Evolutionary conservation across 2,888 invertebrate genomes (phyloP), one percentile per base, ranked within the genome.

Genomic region (Argyresthia albistria): DNA sequence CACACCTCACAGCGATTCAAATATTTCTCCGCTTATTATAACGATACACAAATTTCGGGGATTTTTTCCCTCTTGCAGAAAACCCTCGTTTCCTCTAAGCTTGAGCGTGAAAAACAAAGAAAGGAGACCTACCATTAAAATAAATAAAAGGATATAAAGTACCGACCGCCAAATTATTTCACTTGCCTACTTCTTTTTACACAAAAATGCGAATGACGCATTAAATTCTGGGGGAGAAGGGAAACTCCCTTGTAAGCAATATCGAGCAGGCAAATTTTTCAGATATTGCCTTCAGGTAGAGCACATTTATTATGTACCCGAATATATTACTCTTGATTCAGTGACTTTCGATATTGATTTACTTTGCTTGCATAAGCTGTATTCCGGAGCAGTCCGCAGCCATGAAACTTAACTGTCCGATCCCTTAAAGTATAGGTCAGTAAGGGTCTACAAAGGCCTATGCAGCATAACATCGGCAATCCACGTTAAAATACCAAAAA

Each of bases 241-340:
- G 83, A 86, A 86, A 87, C 84, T 84, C 80, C 80, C 82, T 83
- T 86, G 86, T 87, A 87, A 87, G 87, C 87, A 86, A 87, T 86
- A 86, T 86, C 83, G 86, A 84, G 80, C 76, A 86, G 86, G 87
- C 84, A 87, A 87, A 87, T 86, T 87, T 87, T 87, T 87, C 86
- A 87, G 87, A 87, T 87, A 87, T 87, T 87, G 86, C 86, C 80
- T 87, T 83, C 87, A 87, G 87, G 87, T 87, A 87, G 87, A 79
- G 83, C 83, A 86, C 87, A 87, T 87, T 87, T 87, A 87, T 87
- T 87, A 87, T 87, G 86, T 87, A 87, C 87, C 87, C 87, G 84
- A 86, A 87, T 87, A 87, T 87, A 87, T 87, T 87, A 86, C 84
- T 84, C 86, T 78, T 87, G 87, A 87, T 87, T 87, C 87, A 87